A percentile compares a stretch with the other conserved stretches of the same genome.
These are phyloP conservation scores for Orchestia grillus DNA, from an alignment of 1,140 invertebrate species.

Conservation along the genomic window DNA sequence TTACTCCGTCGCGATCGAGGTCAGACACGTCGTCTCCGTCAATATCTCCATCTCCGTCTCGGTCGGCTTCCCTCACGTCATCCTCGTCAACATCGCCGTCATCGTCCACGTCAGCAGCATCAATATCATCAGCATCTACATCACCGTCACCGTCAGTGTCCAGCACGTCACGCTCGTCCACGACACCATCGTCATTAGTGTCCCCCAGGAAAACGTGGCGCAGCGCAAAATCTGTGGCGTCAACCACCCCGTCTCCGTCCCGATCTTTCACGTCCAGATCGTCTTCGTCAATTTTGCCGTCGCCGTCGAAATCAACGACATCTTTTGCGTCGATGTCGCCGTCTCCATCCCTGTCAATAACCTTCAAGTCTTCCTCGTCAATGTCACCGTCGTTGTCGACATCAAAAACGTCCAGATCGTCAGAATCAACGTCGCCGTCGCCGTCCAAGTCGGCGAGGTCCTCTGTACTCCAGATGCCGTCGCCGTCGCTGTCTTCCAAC, in stretches of 20 bases:
- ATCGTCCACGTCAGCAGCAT: constrained; percentile 65
- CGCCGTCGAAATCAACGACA: constrained; percentile 61
- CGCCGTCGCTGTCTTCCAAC: constrained; percentile 60
- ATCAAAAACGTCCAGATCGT: constrained; percentile 61
- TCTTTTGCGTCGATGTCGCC: constrained; percentile 64
- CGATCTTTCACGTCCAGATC: constrained; percentile 63
- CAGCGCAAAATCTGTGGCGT: constrained; percentile 36
- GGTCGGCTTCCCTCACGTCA: constrained; percentile 61
- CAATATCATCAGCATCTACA: constrained; percentile 63
- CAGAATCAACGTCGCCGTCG: constrained; percentile 62
- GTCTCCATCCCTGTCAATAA: constrained; percentile 63
- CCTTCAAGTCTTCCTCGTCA: constrained; percentile 60
- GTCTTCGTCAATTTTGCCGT: constrained; percentile 63
- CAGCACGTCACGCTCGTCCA: constrained; percentile 63
- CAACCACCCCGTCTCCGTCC: constrained; percentile 63
- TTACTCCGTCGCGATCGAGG: constrained; percentile 63
- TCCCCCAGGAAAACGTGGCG: constrained; percentile 60
- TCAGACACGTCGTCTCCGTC: constrained; percentile 66
- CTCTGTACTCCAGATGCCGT: constrained; percentile 60
- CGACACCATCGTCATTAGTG: constrained; percentile 63
- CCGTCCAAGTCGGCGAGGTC: constrained; percentile 62
- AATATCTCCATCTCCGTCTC: constrained; percentile 65
- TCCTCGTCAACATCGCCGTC: constrained; percentile 62
- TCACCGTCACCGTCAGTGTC: constrained; percentile 66
- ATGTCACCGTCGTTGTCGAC: constrained; percentile 65